Evolutionary conservation across 2,797 vertebrate species (phyloP).

Genomic region (Borostomias antarcticus): DNA sequence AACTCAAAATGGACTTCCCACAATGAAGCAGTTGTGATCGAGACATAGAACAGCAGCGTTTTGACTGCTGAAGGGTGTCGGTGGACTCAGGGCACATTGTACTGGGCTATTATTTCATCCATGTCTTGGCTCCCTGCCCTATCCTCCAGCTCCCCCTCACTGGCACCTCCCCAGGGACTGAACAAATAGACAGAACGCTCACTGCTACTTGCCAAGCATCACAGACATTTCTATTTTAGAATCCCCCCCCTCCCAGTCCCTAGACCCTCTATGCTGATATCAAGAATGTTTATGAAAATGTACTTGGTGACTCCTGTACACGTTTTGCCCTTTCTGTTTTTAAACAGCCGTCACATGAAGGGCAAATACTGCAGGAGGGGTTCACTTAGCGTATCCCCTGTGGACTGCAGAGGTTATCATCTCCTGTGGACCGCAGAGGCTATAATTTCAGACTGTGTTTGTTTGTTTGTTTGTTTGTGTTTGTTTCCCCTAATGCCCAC

Average conservation of each 20-base stretch:
- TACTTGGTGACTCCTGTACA: conserved; percentile 12
- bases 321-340: conserved; percentile 29
- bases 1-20: conserved; percentile 25
- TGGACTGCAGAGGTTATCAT: not conserved
- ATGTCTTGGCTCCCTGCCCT: conserved; percentile 53
- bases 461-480: not conserved
- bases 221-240: conserved; percentile 43
- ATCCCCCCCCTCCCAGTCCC: not conserved
- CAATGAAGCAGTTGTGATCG: conserved; percentile 5
- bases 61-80: conserved; percentile 19
- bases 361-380: conserved; percentile 4
- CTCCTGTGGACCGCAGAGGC: no score
- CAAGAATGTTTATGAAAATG: conserved; percentile 38
- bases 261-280: conserved; percentile 32
- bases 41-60: not conserved
- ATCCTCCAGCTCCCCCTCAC: conserved; percentile 40
- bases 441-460: not conserved
- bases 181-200: conserved; percentile 50
- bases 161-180: conserved; percentile 35
- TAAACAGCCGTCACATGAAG: conserved; percentile 7
- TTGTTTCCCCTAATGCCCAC: no score
- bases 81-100: conserved; percentile 32
- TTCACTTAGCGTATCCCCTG: conserved; percentile 21
- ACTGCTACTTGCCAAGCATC: conserved; percentile 46
- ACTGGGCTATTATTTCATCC: conserved; percentile 50